Evolutionary conservation across 2,888 invertebrate species (phyloP).

Genomic region (Aphodius granarius): DNA sequence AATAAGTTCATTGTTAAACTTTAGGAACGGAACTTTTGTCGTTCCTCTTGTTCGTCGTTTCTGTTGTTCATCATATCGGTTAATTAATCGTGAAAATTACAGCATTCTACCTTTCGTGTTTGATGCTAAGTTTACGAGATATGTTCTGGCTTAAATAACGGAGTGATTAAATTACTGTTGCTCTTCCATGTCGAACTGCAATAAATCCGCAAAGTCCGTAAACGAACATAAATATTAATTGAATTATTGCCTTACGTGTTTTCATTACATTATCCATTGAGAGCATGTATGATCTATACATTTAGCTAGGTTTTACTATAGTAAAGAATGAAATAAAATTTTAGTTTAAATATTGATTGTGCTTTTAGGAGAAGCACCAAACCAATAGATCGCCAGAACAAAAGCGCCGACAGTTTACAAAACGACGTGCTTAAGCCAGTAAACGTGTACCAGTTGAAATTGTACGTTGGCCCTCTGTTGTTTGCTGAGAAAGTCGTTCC

Average conservation of each 20-base stretch:
- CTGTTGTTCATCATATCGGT: too few relatives aligned
- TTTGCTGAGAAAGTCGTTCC: background rate
- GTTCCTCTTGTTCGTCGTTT: too few relatives aligned
- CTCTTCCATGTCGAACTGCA: background rate
- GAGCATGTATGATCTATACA: slow-evolving; percentile 10
- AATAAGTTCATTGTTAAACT: background rate
- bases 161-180: background rate
- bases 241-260: slow-evolving; percentile 11
- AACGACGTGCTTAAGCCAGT: background rate
- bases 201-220: background rate
- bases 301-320: slow-evolving; percentile 5
- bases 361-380: background rate
- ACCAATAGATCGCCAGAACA: background rate
- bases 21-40: too few relatives aligned
- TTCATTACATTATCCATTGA: slow-evolving; percentile 14
- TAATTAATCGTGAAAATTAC: too few relatives aligned
- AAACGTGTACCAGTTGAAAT: background rate
- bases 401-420: background rate
- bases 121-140: background rate
- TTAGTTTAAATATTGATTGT: background rate
- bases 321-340: background rate
- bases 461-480: background rate
- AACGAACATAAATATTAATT: slow-evolving; percentile 11
- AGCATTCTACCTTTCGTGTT: background rate
- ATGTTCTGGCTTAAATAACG: background rate